Percentiles rank a stretch among this genome's conserved stretches.
Evolutionary conservation across 2,113 vertebrate species (phyloP).

Genomic region (Bos indicus): DNA sequence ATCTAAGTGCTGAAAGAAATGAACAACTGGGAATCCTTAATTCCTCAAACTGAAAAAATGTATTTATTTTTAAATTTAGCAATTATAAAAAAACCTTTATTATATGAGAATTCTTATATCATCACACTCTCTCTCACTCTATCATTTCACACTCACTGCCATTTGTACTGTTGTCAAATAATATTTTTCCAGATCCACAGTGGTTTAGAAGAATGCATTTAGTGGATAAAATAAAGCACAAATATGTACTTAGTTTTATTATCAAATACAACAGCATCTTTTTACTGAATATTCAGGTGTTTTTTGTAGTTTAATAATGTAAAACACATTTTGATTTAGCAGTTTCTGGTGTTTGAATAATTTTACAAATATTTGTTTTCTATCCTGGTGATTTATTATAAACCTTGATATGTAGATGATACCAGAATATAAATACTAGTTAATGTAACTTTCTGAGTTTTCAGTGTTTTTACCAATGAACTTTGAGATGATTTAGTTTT

Average conservation of each 20-base stretch:
- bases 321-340: neutral
- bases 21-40: neutral
- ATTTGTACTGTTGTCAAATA: neutral
- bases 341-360: neutral
- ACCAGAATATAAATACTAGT: neutral
- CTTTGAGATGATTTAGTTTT: neutral
- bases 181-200: neutral
- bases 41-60: neutral
- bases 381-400: neutral
- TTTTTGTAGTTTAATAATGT: neutral
- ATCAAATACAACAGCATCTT: neutral
- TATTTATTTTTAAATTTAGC: neutral
- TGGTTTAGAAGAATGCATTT: neutral
- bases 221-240: neutral
- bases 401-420: neutral
- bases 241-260: neutral
- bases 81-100: neutral
- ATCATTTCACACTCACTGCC: neutral
- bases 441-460: neutral
- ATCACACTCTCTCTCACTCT: neutral
- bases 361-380: neutral
- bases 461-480: neutral
- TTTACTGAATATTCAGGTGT: neutral
- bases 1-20: neutral
- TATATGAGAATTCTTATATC: neutral